A percentile compares a stretch with the other conserved stretches of the same genome.
phyloP scores from a whole-genome alignment of 2,888 invertebrate species.

The Aproaerema taeniolella region DNA sequence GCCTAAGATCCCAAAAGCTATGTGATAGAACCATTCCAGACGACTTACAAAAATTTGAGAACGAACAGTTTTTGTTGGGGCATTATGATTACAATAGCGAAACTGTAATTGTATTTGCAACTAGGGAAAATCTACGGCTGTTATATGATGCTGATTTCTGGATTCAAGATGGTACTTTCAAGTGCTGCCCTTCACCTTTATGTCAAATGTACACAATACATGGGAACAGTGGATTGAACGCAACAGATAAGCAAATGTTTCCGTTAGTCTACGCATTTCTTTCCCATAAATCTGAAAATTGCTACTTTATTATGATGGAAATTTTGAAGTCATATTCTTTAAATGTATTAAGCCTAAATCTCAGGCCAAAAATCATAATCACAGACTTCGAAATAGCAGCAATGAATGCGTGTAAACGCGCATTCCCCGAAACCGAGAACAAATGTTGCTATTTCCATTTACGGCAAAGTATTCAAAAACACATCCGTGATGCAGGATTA shows the following conservation, averaged over 20 bases:
- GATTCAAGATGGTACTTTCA: background rate
- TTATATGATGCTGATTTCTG: background rate
- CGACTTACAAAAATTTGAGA: background rate
- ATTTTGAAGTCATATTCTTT: background rate
- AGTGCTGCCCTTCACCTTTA: background rate
- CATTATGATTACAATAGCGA: background rate
- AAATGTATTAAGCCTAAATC: background rate
- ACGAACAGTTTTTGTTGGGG: background rate
- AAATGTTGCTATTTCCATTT: background rate
- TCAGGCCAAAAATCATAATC: background rate
- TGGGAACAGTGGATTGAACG: background rate
- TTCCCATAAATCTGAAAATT: background rate
- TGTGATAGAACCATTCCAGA: background rate
- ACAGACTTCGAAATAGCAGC: background rate
- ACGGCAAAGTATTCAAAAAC: background rate
- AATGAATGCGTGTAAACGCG: background rate
- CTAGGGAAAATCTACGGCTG: background rate
- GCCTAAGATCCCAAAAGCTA: background rate
- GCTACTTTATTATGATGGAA: background rate
- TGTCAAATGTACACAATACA: background rate
- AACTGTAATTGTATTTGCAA: background rate
- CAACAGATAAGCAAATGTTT: background rate
- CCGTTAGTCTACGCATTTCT: background rate
- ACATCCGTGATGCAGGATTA: background rate
- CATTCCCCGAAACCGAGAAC: background rate